Evolutionary conservation across 1,140 invertebrate genomes (phyloP), one percentile per base, ranked within the genome.

Genomic region (Ips typographus): DNA sequence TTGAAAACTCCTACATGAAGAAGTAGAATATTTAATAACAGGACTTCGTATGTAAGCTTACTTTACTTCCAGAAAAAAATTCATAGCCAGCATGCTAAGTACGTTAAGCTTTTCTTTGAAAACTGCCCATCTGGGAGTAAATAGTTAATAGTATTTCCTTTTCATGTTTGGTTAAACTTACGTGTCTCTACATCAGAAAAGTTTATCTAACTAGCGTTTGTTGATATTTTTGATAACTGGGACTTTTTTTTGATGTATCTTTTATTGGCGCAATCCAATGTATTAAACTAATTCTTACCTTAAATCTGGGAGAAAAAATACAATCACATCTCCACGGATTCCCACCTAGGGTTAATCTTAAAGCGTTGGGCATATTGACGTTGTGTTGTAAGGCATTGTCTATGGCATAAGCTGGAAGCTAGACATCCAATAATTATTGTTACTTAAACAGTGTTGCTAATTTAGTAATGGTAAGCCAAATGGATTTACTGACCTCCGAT

Each of bases 311-410:
- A 3, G 88, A 90, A 74, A 91, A 93, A 43, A 85, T 83, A 71
- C 92, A 94, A 74, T 92, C 90, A 77, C 92, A 94, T 64, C 86
- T 84, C 91, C 91, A 94, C 0, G 91, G 89, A 83, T 94, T 94
- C 49, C 85, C 81, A 2, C 90, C 91, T 0, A 94, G 81, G 73
- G 84, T 86, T 8, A 94, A 79, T 67, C 81, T 77, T 2, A 80
- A 69, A 2, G 77, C 79, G 8, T 84, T 78, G 66, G 86, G 87
- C 68, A 89, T 88, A 72, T 91, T 88, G 51, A 82, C 80, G 75
- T 92, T 93, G 51, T 85, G 84, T 66, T 88, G 82, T n/a, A 94
- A 83, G 1, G 88, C 89, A 75, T 92, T 89, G 75, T 93, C 90
- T 51, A 94, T 79, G 0, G 89, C 90, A 77, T 92, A 92, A 0